These are phyloP conservation scores for Prosapia bicincta DNA, from an alignment of 2,888 invertebrate species.

Conservation along the genomic window DNA sequence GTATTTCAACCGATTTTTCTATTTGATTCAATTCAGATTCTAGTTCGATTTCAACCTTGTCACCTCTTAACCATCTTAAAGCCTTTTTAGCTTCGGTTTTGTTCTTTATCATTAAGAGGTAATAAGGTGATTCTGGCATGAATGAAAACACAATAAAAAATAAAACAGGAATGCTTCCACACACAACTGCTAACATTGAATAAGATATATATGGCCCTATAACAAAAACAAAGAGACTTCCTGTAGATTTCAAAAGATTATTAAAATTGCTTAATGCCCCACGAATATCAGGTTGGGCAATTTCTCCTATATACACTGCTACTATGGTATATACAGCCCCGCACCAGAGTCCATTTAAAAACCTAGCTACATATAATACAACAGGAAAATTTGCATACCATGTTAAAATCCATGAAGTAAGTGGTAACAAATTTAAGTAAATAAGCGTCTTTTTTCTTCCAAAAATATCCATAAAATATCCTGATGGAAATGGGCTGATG, in stretches of 20 bases:
- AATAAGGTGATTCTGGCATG: conserved; percentile 62
- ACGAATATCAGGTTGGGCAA: conserved; percentile 38
- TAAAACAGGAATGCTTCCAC: conserved; percentile 50
- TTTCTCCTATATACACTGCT: conserved; percentile 40
- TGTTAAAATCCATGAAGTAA: conserved; percentile 36
- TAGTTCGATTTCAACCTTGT: conserved; percentile 14
- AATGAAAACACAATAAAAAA: conserved; percentile 52
- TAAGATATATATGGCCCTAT: conserved; percentile 44
- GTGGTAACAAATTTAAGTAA: conserved; percentile 32
- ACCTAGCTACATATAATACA: conserved; percentile 36
- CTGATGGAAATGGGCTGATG: conserved; percentile 37
- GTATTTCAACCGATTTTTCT: conserved; percentile 40
- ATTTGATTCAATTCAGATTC: conserved; percentile 41
- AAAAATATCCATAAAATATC: conserved; percentile 36
- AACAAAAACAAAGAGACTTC: conserved; percentile 36
- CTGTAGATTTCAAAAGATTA: conserved; percentile 37
- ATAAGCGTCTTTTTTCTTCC: conserved; percentile 36
- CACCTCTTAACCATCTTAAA: conserved; percentile 33
- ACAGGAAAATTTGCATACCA: conserved; percentile 29
- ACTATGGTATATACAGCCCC: conserved; percentile 38
- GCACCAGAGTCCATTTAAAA: conserved; percentile 37
- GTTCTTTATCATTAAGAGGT: conserved; percentile 53
- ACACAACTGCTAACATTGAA: conserved; percentile 45
- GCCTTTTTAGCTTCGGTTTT: conserved; percentile 48
- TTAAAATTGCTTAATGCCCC: conserved; percentile 40